phyloP scores from a whole-genome alignment of 1,140 invertebrate genomes.

The Pogonognathellus flavescens region DNA sequence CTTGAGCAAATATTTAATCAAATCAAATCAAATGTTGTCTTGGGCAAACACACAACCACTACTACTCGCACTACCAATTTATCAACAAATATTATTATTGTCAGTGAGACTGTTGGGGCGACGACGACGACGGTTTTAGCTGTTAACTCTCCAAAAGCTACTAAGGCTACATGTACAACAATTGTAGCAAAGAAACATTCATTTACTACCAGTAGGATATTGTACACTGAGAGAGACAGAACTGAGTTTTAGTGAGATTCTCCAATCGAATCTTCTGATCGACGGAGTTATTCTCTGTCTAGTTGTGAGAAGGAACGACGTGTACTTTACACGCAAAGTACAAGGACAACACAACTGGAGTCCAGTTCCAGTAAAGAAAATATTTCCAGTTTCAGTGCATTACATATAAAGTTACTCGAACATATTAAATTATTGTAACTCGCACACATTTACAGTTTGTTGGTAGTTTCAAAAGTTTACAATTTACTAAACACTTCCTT shows the following conservation, averaged over 20 bases:
- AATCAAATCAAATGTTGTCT: constrained; percentile 47
- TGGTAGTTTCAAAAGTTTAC: not conserved
- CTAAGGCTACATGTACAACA: no score
- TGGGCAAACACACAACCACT: constrained; percentile 28
- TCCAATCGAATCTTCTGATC: not conserved
- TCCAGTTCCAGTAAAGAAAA: not conserved
- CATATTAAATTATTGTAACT: not conserved
- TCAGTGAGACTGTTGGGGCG: constrained; percentile 2
- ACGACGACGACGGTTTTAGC: constrained; percentile 30
- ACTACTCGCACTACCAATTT: constrained; percentile 21
- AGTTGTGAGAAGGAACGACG: no score
- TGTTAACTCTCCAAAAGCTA: not conserved
- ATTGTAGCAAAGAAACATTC: no score
- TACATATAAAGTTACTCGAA: not conserved
- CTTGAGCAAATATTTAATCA: constrained; percentile 38
- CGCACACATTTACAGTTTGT: not conserved
- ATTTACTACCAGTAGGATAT: not conserved
- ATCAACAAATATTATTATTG: constrained; percentile 48
- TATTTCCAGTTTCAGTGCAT: constrained; percentile 4
- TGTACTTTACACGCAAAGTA: not conserved
- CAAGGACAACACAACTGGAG: constrained; percentile 9
- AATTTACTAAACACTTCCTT: no score
- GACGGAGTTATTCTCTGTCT: not conserved
- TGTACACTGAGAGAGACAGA: not conserved
- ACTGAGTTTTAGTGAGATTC: not conserved